A percentile compares a stretch with the other conserved stretches of the same genome.
Evolutionary conservation across 2,797 vertebrate species (phyloP).

Genomic region (Hypotaenidia okinawae): DNA sequence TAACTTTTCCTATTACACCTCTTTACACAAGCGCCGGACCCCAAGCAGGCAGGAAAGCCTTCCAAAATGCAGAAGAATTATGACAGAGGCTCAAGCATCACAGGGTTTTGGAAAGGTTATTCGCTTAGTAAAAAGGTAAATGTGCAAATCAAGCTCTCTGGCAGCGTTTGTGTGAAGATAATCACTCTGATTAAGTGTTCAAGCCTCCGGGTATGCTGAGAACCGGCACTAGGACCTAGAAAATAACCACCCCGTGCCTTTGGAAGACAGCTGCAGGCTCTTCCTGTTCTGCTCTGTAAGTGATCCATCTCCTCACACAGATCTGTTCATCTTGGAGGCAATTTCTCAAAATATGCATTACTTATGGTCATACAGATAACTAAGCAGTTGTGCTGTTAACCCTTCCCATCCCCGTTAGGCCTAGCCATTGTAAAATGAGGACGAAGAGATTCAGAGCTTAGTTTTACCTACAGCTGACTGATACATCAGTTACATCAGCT

Average conservation of each 20-base stretch:
- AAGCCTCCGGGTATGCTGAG: background rate
- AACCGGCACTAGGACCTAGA: constrained; percentile 51
- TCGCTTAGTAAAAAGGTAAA: background rate
- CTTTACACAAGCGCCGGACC: background rate
- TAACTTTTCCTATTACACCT: constrained; percentile 42
- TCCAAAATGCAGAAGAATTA: constrained; percentile 40
- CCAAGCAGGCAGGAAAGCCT: background rate
- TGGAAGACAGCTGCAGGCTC: constrained; percentile 64
- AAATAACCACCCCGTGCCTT: constrained; percentile 24
- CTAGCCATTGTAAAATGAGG: background rate
- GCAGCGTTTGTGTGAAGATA: constrained; percentile 10
- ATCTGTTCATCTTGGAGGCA: constrained; percentile 60
- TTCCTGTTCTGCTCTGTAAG: constrained; percentile 64
- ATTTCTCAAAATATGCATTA: constrained; percentile 52
- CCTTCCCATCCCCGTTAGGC: background rate
- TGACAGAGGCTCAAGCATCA: background rate
- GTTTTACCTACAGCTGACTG: background rate
- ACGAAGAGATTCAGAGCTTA: background rate
- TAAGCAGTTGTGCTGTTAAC: constrained; percentile 47
- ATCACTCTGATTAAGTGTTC: constrained; percentile 42
- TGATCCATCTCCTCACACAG: constrained; percentile 51
- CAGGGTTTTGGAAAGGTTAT: background rate
- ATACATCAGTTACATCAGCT: background rate
- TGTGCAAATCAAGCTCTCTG: constrained; percentile 10
- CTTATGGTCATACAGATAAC: constrained; percentile 39